Conservation (phyloP, 2,113 vertebrate genomes). For the Sylvia atricapilla region DNA sequence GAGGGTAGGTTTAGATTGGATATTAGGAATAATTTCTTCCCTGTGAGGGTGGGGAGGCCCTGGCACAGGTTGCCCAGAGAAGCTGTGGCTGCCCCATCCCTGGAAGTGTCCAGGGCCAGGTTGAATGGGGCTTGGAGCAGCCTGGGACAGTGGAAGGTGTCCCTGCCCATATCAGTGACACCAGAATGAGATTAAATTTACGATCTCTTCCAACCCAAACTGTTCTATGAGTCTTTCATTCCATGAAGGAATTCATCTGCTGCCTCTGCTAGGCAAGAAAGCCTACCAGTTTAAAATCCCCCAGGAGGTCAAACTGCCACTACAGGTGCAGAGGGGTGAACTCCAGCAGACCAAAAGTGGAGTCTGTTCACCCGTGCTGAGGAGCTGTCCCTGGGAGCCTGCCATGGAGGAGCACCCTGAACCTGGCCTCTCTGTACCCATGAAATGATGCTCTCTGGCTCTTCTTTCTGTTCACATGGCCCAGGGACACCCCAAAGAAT, state of each 20-base stretch:
- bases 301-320: neutral
- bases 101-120: neutral
- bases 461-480: neutral
- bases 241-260: neutral
- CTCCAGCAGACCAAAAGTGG: neutral
- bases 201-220: neutral
- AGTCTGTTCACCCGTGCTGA: neutral
- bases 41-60: accelerated
- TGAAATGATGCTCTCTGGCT: neutral
- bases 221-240: neutral
- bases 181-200: neutral
- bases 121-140: accelerated
- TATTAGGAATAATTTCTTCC: neutral
- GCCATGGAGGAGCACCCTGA: neutral
- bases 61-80: neutral
- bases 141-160: accelerated
- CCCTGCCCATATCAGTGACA: neutral
- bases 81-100: neutral
- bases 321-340: neutral
- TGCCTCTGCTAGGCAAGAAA: neutral
- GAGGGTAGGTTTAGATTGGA: neutral
- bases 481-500: neutral
- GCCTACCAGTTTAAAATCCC: neutral
- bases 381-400: neutral
- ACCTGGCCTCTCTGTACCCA: neutral